Conservation (phyloP, 2,113 vertebrate genomes). For the Apistogramma diplotaenia region DNA sequence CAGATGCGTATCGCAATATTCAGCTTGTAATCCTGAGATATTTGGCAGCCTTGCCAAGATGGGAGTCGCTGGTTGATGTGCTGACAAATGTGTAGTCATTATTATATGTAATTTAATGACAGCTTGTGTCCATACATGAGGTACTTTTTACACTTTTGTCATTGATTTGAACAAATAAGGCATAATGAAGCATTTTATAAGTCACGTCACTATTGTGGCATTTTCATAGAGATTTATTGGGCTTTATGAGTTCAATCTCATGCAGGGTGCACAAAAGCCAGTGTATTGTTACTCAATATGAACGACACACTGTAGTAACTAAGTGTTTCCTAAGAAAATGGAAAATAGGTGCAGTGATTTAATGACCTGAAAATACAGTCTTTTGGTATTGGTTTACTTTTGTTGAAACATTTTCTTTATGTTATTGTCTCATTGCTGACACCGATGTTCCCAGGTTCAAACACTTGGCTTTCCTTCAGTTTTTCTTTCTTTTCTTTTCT, state of each 20-base stretch:
- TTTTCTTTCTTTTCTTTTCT: neutral
- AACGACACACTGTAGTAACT: neutral
- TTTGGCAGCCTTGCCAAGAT: neutral
- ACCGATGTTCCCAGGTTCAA: neutral
- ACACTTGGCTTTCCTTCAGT: neutral
- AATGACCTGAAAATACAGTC: too few species aligned
- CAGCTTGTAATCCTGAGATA: constrained; percentile 31
- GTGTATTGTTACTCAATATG: neutral
- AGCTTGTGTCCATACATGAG: neutral
- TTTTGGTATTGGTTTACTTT: neutral
- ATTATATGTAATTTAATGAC: neutral
- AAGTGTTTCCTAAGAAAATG: too few species aligned
- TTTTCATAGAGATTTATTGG: neutral
- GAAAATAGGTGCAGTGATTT: too few species aligned
- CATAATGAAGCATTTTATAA: neutral
- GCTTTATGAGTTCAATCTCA: neutral
- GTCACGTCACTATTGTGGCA: neutral
- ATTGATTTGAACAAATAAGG: neutral
- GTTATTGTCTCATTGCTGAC: neutral
- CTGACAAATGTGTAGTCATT: neutral
- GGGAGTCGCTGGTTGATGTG: constrained; percentile 23
- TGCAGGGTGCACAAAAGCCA: neutral
- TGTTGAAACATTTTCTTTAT: neutral
- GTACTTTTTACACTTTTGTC: neutral
- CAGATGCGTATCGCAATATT: constrained; percentile 35